Evolutionary conservation across 1,140 invertebrate genomes (phyloP).

Genomic region (Leptoteleia sp.): DNA sequence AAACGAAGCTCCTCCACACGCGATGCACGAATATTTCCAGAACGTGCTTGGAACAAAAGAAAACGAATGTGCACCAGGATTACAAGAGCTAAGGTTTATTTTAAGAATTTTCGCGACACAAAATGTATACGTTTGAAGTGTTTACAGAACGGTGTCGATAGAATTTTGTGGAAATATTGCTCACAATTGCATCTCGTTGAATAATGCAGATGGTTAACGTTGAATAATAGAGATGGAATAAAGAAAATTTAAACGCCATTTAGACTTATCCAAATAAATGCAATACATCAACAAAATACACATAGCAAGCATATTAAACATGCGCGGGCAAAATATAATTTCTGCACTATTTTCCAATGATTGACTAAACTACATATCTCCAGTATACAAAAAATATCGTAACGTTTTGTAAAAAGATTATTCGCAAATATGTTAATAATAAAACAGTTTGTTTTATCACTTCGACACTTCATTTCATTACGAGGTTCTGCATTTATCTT

Average conservation of each 20-base stretch:
- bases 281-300: no score
- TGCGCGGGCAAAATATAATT: no score
- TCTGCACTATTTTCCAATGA: no score
- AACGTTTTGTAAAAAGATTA: no score
- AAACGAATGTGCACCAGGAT: slow-evolving; percentile 39
- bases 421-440: no score
- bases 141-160: slow-evolving; percentile 26
- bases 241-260: slow-evolving; percentile 24
- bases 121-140: slow-evolving; percentile 51
- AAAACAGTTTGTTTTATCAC: no score
- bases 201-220: slow-evolving; percentile 16
- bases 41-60: slow-evolving; percentile 52
- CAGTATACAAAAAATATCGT: no score
- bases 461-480: no score
- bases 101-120: slow-evolving; percentile 57
- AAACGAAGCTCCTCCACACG: slow-evolving; percentile 35
- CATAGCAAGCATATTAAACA: no score
- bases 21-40: slow-evolving; percentile 43
- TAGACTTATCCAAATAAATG: slow-evolving; percentile 27
- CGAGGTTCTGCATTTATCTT: no score
- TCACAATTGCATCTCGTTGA: slow-evolving; percentile 15
- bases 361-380: no score
- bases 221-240: slow-evolving; percentile 16
- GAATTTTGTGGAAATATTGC: slow-evolving; percentile 55
- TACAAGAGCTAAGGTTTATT: slow-evolving; percentile 58